Evolutionary conservation across 2,888 invertebrate species (phyloP).

Genomic region (Paralinhomoeus sp.): DNA sequence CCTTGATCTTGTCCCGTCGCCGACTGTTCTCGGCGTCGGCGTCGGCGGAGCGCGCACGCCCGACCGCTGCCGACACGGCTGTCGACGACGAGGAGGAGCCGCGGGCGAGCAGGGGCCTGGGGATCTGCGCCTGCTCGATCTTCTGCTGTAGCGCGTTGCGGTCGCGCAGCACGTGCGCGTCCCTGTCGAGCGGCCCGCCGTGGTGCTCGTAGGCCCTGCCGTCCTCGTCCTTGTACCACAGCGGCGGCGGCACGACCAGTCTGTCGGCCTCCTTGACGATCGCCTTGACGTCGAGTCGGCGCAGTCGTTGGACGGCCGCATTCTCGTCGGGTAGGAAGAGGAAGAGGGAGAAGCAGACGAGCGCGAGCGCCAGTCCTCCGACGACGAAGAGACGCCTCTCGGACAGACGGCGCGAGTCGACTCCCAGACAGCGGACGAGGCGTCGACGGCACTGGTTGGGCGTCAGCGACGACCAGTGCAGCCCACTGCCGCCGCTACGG

Average conservation of each 20-base stretch:
- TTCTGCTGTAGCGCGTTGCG: not conserved
- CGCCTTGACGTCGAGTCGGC: not conserved
- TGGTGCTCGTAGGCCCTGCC: not conserved
- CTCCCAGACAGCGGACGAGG: too few relatives aligned
- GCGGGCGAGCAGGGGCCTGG: conserved; percentile 6
- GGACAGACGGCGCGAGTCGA: too few relatives aligned
- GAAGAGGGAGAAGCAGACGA: not conserved
- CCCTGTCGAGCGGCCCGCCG: too few relatives aligned
- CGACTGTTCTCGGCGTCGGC: too few relatives aligned
- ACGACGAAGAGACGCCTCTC: not conserved
- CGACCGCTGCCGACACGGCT: too few relatives aligned
- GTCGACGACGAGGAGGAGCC: too few relatives aligned
- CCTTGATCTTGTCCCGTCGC: too few relatives aligned
- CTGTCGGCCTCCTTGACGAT: not conserved
- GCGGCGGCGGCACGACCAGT: not conserved
- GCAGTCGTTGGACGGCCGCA: not conserved
- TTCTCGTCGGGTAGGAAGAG: not conserved
- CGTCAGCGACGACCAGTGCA: too few relatives aligned
- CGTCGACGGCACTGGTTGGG: too few relatives aligned
- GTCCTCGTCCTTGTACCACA: not conserved
- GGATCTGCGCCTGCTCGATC: conserved; percentile 6
- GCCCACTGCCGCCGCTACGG: too few relatives aligned
- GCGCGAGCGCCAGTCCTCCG: not conserved
- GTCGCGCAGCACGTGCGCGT: conserved; percentile 1
- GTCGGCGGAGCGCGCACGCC: too few relatives aligned